Conservation (phyloP, 2,797 vertebrate species). For the Taeniopygia guttata region DNA sequence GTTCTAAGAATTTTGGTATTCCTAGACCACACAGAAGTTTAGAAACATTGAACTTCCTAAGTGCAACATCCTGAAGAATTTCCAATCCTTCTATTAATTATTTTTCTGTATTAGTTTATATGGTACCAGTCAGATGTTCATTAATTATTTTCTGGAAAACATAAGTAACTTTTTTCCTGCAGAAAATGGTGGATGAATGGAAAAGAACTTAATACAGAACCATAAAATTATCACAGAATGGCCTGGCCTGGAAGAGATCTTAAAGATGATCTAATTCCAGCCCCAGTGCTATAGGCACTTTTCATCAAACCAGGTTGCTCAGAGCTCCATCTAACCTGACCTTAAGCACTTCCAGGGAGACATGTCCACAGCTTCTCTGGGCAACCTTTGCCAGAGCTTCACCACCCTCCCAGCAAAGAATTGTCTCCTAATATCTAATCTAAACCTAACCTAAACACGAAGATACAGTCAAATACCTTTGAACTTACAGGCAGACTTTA, state of each 20-base stretch:
- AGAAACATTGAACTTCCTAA: not conserved
- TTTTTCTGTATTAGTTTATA: not conserved
- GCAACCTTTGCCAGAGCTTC: not conserved
- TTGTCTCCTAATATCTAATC: not conserved
- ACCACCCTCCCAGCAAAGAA: not conserved
- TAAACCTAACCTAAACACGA: not conserved
- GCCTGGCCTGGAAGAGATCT: not conserved
- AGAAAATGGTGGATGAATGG: not conserved
- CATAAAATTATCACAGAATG: not conserved
- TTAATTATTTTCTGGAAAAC: not conserved
- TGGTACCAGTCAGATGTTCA: not conserved
- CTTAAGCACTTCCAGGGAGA: not conserved
- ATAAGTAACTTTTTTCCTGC: not conserved
- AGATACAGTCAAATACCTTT: constrained; percentile 8
- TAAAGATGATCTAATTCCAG: not conserved
- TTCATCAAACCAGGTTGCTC: not conserved
- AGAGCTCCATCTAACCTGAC: not conserved
- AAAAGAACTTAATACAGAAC: not conserved
- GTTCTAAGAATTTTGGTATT: not conserved
- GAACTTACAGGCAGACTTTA: constrained; percentile 5
- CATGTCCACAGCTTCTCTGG: not conserved
- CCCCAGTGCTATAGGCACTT: not conserved
- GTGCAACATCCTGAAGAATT: not conserved
- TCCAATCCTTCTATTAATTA: not conserved
- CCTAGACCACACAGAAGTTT: not conserved